Conservation (phyloP, 2,888 invertebrate species). For the Cecidostiba fungosa region DNA sequence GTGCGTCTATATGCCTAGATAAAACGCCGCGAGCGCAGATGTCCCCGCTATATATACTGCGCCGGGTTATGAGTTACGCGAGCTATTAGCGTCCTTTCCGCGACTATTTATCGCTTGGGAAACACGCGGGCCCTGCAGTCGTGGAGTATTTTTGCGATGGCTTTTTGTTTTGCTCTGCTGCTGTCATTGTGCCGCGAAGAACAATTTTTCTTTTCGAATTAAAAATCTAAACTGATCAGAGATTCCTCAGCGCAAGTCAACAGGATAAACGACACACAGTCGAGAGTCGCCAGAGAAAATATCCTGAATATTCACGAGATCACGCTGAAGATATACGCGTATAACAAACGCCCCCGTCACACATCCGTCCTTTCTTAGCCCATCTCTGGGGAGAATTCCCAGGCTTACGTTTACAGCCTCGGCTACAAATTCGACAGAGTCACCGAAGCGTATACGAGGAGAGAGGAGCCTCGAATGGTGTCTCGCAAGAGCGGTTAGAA, state of each 20-base stretch:
- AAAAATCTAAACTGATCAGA: constrained; percentile 11
- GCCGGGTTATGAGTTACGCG: constrained; percentile 38
- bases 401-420: constrained; percentile 79
- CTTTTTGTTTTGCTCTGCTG: background rate
- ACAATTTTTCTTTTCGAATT: too few relatives aligned
- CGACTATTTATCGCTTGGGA: constrained; percentile 50
- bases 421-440: constrained; percentile 80
- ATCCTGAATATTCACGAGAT: constrained; percentile 49
- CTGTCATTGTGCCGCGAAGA: background rate
- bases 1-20: constrained; percentile 8
- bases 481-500: constrained; percentile 78
- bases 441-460: constrained; percentile 75
- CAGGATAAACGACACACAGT: background rate
- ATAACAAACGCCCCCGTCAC: background rate
- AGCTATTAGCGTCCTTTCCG: constrained; percentile 47
- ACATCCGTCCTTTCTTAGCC: constrained; percentile 15
- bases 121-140: background rate
- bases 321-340: background rate
- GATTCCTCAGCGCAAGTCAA: constrained; percentile 8
- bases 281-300: constrained; percentile 10
- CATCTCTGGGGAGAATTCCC: constrained; percentile 73
- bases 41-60: background rate
- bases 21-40: constrained; percentile 27
- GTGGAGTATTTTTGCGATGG: background rate
- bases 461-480: constrained; percentile 69